Evolutionary conservation across 2,888 invertebrate species (phyloP).

Genomic region (Camptogramma bilineatum): DNA sequence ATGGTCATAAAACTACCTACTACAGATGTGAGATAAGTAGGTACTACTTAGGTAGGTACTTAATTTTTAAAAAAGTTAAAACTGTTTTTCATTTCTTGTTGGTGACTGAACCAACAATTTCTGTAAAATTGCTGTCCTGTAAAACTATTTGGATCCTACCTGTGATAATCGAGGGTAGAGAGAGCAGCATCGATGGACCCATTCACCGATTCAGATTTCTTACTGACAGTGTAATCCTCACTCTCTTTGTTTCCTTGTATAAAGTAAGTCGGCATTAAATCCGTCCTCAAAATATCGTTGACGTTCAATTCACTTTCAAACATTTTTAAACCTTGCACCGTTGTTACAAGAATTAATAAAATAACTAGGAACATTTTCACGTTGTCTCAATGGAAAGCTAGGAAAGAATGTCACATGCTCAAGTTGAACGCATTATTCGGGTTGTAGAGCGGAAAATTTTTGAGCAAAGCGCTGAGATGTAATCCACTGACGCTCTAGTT

Average conservation of each 20-base stretch:
- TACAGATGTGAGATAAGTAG: too few species aligned
- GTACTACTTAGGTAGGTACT: too few species aligned
- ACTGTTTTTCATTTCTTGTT: too few species aligned
- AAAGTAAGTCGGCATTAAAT: conserved; percentile 89
- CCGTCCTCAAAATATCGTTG: conserved; percentile 89
- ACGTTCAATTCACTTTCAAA: conserved; percentile 79
- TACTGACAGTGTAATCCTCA: conserved; percentile 47
- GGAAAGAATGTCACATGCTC: conserved; percentile 51
- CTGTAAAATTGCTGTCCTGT: too few species aligned
- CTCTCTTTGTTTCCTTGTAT: conserved; percentile 69
- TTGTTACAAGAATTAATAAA: conserved; percentile 8
- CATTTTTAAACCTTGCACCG: conserved; percentile 48
- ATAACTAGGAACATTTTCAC: conserved; percentile 15
- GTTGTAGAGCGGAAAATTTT: conserved; percentile 78
- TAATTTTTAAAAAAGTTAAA: too few species aligned
- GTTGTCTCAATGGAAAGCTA: conserved; percentile 35
- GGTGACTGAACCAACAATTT: too few species aligned
- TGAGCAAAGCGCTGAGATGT: conserved; percentile 52
- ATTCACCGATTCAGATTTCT: conserved; percentile 63
- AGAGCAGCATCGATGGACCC: conserved; percentile 88
- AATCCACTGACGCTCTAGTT: conserved; percentile 51
- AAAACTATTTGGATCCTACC: conserved; percentile 80
- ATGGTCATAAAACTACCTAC: too few species aligned
- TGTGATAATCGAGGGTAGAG: conserved; percentile 88
- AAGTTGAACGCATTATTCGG: conserved; percentile 63